These are phyloP conservation scores for Ochropleura plecta DNA, from an alignment of 2,888 invertebrate genomes.

Conservation along the genomic window DNA sequence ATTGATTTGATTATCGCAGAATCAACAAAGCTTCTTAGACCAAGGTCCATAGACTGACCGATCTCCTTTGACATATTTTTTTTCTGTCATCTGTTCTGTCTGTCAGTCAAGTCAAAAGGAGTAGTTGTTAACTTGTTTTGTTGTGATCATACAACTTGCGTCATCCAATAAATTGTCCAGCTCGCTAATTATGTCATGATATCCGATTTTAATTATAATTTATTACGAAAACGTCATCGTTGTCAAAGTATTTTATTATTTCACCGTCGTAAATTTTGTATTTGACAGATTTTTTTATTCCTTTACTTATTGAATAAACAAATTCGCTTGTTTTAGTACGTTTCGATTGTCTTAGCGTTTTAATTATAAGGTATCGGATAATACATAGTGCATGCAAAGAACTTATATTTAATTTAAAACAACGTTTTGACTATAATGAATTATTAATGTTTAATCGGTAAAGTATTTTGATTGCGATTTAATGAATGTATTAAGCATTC, in stretches of 20 bases:
- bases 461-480: conserved; percentile 10
- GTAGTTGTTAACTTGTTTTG: background rate
- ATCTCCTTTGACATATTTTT: too few relatives aligned
- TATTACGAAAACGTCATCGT: conserved; percentile 6
- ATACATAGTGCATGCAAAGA: conserved; percentile 26
- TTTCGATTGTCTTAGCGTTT: conserved; percentile 6
- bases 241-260: conserved; percentile 5
- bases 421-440: conserved; percentile 20
- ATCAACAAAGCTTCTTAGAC: too few relatives aligned
- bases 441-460: conserved; percentile 2
- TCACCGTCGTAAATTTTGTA: background rate
- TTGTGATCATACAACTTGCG: background rate
- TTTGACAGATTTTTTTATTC: conserved; percentile 10
- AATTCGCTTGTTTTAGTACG: background rate
- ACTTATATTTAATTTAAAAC: conserved; percentile 20
- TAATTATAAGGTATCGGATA: background rate
- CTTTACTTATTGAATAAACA: background rate
- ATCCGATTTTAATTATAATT: background rate
- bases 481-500: background rate
- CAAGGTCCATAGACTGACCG: too few relatives aligned
- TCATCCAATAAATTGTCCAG: conserved; percentile 18
- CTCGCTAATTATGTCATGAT: conserved; percentile 2
- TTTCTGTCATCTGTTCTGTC: too few relatives aligned
- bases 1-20: too few relatives aligned
- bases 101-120: too few relatives aligned